Conservation (phyloP, 2,113 vertebrate genomes). For the Strix aluco region DNA sequence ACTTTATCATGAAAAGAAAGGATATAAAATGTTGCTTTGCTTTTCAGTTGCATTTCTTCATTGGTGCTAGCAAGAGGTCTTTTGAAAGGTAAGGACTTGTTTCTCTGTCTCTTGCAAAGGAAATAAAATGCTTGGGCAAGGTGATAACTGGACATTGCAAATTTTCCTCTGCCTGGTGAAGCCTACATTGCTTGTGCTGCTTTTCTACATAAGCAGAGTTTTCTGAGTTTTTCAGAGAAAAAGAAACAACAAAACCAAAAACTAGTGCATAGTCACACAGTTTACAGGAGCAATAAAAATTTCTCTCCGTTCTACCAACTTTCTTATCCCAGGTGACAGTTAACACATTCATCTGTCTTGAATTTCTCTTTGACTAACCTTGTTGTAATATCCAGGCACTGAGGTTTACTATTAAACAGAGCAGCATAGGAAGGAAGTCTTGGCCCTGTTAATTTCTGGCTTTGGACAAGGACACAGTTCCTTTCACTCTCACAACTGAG, state of each 20-base stretch:
- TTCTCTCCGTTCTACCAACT: neutral
- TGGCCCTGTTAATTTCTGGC: neutral
- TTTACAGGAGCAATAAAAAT: neutral
- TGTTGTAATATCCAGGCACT: neutral
- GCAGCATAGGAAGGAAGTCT: neutral
- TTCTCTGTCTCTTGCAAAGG: neutral
- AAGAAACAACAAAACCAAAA: neutral
- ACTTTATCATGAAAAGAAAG: neutral
- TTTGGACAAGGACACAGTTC: neutral
- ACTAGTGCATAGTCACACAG: neutral
- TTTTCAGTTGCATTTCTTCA: neutral
- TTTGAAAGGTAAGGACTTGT: neutral
- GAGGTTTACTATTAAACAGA: neutral
- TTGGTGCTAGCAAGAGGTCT: neutral
- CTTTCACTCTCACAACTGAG: neutral
- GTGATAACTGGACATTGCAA: neutral
- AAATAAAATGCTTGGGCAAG: neutral
- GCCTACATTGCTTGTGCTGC: neutral
- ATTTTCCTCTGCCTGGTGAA: neutral
- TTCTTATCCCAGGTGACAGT: neutral
- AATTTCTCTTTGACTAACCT: neutral
- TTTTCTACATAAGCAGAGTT: neutral
- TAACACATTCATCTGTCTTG: neutral
- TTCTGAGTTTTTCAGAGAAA: neutral
- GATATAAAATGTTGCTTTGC: neutral